Base-by-base conservation (phyloP, 2,113 vertebrate genomes). In the Entomyzon cyanotis region DNA sequence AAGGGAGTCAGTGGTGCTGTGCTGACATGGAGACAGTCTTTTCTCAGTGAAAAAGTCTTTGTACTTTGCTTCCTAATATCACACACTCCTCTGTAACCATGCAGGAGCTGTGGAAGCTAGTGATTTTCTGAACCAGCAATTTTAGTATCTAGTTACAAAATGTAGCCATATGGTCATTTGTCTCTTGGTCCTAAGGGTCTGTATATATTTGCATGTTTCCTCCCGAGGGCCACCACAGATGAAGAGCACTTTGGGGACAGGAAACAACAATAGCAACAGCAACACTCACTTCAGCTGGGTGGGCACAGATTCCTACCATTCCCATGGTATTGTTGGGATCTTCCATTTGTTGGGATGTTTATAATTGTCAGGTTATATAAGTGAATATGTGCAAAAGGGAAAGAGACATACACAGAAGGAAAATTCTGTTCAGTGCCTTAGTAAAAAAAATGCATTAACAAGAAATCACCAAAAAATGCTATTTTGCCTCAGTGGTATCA, bases 61-160 rank as follows among this genome's bases (percentile, higher is more conserved):
- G 60, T n/a, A 30, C 56, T 52, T 30, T 68, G 10, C 16, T 93
- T 94, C 62, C 50, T 84, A 23, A 58, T 12, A 27, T 85, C 71
- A 62, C 71, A 37, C 11, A 44, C 27, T 64, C 59, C n/a, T 46
- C 63, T 82, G 86, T 79, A 77, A 60, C 37, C 42, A 9, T 65
- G 21, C 49, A 39, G 37, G 17, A 77, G 60, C 76, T 93, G 39
- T 41, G 65, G 79, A 94, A 94, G 15, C 10, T 41, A 89, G 53
- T 52, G 52, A 19, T 74, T 92, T 90, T 94, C 64, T 56, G 33
- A 92, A 95, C 47, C n/a, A 80, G 64, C 35, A 95, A 30, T 95
- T 93, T 90, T 62, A 93, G 49, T 49, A 67, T 68, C 81, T 91
- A 73, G 19, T 14, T 65, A 89, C 33, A 92, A 93, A 94, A 88